Conservation (phyloP, 2,888 invertebrate species). For the Drosophila sordidula region DNA sequence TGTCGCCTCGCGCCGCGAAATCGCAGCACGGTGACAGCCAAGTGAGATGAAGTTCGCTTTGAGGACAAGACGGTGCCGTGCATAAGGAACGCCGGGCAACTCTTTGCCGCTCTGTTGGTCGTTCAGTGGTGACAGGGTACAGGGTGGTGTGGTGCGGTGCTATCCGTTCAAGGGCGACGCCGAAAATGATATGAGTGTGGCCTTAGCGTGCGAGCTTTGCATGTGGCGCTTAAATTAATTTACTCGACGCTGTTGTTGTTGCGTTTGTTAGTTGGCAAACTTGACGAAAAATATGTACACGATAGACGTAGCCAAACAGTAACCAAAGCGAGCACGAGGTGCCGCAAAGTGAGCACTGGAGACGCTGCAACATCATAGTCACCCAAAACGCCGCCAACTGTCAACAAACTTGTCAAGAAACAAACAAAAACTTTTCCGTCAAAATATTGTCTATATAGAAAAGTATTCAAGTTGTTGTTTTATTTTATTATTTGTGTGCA, state of each 20-base stretch:
- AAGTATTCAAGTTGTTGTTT: constrained; percentile 23
- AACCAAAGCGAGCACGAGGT: constrained; percentile 3
- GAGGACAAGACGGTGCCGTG: constrained; percentile 39
- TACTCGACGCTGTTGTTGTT: constrained; percentile 45
- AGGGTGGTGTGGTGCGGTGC: neutral
- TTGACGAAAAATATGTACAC: constrained; percentile 58
- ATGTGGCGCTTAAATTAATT: constrained; percentile 74
- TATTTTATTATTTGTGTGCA: constrained; percentile 9
- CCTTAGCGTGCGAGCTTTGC: constrained; percentile 64
- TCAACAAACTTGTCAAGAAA: constrained; percentile 44
- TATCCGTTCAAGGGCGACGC: constrained; percentile 13
- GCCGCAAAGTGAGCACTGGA: neutral
- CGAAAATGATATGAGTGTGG: constrained; percentile 18
- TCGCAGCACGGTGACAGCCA: constrained; percentile 20
- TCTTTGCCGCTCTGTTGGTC: neutral
- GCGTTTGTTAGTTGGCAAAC: constrained; percentile 43
- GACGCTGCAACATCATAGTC: constrained; percentile 26
- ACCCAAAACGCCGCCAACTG: constrained; percentile 37
- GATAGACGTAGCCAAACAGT: constrained; percentile 8
- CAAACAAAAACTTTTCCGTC: constrained; percentile 33
- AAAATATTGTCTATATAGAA: constrained; percentile 34
- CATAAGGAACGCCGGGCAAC: constrained; percentile 28
- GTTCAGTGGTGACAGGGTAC: neutral
- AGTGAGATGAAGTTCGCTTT: constrained; percentile 27
- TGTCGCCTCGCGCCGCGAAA: constrained; percentile 6